Evolutionary conservation across 2,797 vertebrate genomes (phyloP), one percentile per base, ranked within the genome.

Genomic region (Emydoidea blandingii): DNA sequence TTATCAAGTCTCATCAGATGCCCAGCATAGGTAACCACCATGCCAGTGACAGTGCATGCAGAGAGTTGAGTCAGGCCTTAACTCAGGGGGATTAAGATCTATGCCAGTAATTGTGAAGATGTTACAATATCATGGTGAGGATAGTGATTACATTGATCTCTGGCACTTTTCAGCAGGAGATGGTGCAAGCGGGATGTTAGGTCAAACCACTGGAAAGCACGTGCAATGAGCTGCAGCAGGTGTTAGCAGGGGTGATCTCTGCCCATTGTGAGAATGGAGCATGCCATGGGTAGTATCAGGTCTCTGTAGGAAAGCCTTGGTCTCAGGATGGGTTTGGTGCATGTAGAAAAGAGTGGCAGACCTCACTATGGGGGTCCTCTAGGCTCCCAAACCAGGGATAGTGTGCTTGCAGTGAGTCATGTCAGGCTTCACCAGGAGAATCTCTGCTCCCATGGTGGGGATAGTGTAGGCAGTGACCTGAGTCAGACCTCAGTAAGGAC

Each of bases 191-290:
- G 47, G 15, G 62, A 65, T 65, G 34, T n/a, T 16, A 68, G n/a
- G 18, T 12, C 47, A 14, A n/a, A 25, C 0, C 0, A 1, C 57
- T 53, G 65, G 5, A 49, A 0, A 0, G 41, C 18, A 14, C 18
- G 21, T 14, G 18, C 56, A 31, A 14, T 6, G 6, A 81, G 21
- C 37, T 0, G 3, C 2, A 7, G 1, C 5, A 6, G 2, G 25
- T 47, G 44, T 49, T 47, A 76, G 44, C 74, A 16, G 12, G 74
- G 14, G 74, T 5, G 10, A 76, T 47, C 74, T 76, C 74, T 16
- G 25, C 7, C 8, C n/a, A 68, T n/a, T 37, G 2, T 37, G 65
- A 37, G 65, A 68, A n/a, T 37, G 65, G 65, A 68, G 65, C 65
- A 68, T 68, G n/a, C 65, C n/a, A 21, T 23, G 65, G n/a, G n/a